Evolutionary conservation across 1,140 invertebrate genomes (phyloP).

Genomic region (Ridgeia piscesae): DNA sequence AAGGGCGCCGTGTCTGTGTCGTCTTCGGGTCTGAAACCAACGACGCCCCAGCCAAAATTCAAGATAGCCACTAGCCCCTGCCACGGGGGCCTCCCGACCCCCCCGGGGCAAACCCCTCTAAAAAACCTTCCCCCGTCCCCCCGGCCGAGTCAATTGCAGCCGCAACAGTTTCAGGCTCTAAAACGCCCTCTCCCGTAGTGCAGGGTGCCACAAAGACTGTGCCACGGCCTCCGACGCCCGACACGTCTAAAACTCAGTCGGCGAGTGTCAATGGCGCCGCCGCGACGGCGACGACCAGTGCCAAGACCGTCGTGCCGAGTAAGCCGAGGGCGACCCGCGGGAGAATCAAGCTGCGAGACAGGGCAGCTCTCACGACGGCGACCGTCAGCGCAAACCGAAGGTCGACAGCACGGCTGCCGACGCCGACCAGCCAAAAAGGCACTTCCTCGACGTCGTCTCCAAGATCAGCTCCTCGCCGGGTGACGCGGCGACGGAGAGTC

Average conservation of each 20-base stretch:
- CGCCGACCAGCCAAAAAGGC: neutral
- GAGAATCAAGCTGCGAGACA: neutral
- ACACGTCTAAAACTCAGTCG: neutral
- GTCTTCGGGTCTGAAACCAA: neutral
- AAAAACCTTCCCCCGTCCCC: too few species aligned
- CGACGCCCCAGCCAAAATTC: too few species aligned
- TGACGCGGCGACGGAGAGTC: neutral
- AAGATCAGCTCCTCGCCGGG: neutral
- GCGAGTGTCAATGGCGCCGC: neutral
- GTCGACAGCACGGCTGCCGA: neutral
- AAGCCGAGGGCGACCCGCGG: neutral
- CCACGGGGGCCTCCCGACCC: too few species aligned
- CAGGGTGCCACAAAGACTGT: neutral
- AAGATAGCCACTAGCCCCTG: too few species aligned
- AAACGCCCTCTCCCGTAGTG: neutral
- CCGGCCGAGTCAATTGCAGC: too few species aligned
- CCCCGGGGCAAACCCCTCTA: too few species aligned
- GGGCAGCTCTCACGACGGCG: neutral
- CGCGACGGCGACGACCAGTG: neutral
- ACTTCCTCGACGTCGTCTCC: neutral
- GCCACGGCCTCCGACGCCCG: neutral
- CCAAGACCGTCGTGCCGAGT: neutral
- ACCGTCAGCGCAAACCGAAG: neutral
- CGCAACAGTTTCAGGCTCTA: neutral
- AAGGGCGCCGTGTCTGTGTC: neutral